Base-by-base conservation (phyloP, 1,140 invertebrate species). In the Conus ventricosus region DNA sequence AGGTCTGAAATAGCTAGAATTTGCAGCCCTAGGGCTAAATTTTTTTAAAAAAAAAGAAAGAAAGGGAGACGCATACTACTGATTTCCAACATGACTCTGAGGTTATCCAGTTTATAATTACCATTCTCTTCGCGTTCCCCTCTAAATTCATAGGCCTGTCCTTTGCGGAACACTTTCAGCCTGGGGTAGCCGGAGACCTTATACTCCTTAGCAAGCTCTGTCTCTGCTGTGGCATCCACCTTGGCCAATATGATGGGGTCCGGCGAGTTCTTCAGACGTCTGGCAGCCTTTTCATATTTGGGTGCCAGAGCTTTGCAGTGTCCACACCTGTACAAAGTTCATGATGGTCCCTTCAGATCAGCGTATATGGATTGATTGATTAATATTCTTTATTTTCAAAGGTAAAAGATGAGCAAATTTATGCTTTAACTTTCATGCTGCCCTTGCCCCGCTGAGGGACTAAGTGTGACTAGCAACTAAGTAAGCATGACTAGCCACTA, bases 241-340 rank as follows among this genome's bases (percentile, higher is more conserved):
- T 99, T 99, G 81, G 96, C 99, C 86, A 99, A 96, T 94, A 98
- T 98, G 89, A 99, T 97, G 27, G 96, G 95, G 20, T 98, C 98
- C 78, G 96, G 96, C 23, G 93, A 91, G 23, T 93, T 92, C 92
- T 97, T 96, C 86, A 99, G 96, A 90, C 96, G 96, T 91, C 97
- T 96, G 39, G 99, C 99, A 88, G 99, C 99, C 95, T 99, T 99
- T 54, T 97, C 98, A 96, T 98, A 99, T 95, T 99, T 98, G 51
- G 99, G 99, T 78, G 98, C 98, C 83, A 99, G 96, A 84, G 98
- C 97, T 96, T 99, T 99, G 96, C 99, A 99, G 95, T 99, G 99
- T 91, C 99, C 99, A 95, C 99, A 99, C 99, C 99, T 90, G 60
- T 80, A 25, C 25, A 80, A 25, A 80, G 39, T 15, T 81, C 23